phyloP scores from a whole-genome alignment of 2,888 invertebrate species.

The Aproaerema taeniolella region DNA sequence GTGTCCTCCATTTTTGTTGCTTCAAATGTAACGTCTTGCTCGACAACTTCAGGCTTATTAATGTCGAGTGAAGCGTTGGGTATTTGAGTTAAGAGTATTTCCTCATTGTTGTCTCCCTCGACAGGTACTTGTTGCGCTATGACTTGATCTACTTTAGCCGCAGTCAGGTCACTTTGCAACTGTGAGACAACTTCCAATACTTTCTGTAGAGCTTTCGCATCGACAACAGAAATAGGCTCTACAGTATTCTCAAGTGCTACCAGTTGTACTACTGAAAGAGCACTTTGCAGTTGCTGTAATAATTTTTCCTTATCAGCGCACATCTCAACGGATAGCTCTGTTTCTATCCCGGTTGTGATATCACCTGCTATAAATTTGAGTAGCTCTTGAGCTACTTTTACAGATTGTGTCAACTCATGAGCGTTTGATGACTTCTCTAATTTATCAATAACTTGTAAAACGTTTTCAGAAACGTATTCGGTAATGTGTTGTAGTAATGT shows the following conservation, averaged over 20 bases:
- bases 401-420: constrained; percentile 15
- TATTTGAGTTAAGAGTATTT: not conserved
- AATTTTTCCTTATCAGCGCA: not conserved
- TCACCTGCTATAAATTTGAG: constrained; percentile 10
- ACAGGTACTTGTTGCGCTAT: not conserved
- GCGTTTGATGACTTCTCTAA: constrained; percentile 7
- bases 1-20: too few relatives aligned
- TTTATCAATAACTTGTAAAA: constrained; percentile 9
- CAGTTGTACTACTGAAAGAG: constrained; percentile 5
- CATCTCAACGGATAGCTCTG: too few relatives aligned
- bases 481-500: constrained; percentile 17
- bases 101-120: not conserved
- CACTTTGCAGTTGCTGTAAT: constrained; percentile 8
- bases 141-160: not conserved
- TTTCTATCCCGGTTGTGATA: too few relatives aligned
- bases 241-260: not conserved
- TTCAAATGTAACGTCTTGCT: too few relatives aligned
- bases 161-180: constrained; percentile 8
- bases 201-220: not conserved
- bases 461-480: constrained; percentile 12
- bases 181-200: constrained; percentile 1
- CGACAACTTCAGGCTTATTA: not conserved
- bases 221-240: not conserved
- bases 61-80: too few relatives aligned
- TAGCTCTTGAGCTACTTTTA: constrained; percentile 16